Percentiles rank a stretch among this genome's conserved stretches.
These are phyloP conservation scores for Crossaster papposus DNA, from an alignment of 53 echinoderm and acorn worm genomes.

Conservation along the genomic window DNA sequence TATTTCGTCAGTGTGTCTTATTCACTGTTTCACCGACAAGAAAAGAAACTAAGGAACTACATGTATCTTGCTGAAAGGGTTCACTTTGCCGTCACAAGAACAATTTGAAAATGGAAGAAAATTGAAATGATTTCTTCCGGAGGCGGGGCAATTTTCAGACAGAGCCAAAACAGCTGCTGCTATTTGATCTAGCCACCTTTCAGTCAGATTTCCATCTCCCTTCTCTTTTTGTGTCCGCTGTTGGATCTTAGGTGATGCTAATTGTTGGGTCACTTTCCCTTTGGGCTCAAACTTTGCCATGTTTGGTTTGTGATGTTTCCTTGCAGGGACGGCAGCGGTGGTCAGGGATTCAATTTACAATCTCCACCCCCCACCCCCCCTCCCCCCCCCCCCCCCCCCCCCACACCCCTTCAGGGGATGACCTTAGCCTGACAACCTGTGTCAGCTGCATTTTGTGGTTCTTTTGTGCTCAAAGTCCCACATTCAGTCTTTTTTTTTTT, in stretches of 20 bases:
- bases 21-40: neutral
- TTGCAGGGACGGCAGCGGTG: neutral
- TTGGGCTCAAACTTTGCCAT: neutral
- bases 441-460: neutral
- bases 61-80: neutral
- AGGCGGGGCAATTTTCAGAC: neutral
- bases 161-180: neutral
- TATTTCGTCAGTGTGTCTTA: neutral
- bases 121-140: neutral
- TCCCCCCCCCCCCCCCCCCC: too few relatives aligned
- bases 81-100: neutral
- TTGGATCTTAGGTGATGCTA: conserved; percentile 22
- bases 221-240: neutral
- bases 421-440: conserved; percentile 18
- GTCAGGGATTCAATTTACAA: conserved; percentile 38
- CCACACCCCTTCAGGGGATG: conserved; percentile 30
- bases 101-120: neutral
- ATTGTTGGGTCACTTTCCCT: conserved; percentile 40
- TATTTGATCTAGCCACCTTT: neutral
- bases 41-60: neutral
- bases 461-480: neutral
- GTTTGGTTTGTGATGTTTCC: conserved; percentile 21
- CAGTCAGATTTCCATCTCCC: neutral
- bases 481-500: neutral
- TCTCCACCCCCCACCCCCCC: too few relatives aligned